phyloP scores from a whole-genome alignment of 1,140 invertebrate species.

The Meloidogyne hapla region DNA sequence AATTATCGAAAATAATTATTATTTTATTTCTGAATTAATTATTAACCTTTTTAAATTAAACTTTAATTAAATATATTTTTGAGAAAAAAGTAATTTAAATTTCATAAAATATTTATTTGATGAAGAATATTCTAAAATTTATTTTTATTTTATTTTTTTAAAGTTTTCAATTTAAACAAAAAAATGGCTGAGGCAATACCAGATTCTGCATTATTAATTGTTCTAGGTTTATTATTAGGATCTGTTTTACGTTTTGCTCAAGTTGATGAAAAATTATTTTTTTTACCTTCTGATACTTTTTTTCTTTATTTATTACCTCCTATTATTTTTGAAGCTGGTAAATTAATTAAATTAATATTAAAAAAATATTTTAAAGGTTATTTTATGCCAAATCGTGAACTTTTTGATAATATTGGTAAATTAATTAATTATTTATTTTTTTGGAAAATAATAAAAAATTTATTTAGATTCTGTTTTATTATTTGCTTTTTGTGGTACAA shows the following conservation, averaged over 20 bases:
- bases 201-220: constrained; percentile 58
- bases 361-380: constrained; percentile 74
- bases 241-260: constrained; percentile 38
- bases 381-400: constrained; percentile 92
- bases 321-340: constrained; percentile 65
- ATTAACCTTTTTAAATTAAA: too few relatives aligned
- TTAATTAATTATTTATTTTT: too few relatives aligned
- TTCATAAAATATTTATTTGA: too few relatives aligned
- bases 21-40: too few relatives aligned
- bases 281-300: constrained; percentile 50
- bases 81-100: too few relatives aligned
- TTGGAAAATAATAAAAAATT: too few relatives aligned
- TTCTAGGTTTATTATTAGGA: constrained; percentile 56
- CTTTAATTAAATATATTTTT: too few relatives aligned
- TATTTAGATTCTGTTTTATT: constrained; percentile 80
- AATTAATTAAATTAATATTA: neutral
- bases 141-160: constrained; percentile 23
- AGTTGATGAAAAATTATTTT: constrained; percentile 43
- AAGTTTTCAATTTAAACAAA: constrained; percentile 61
- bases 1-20: too few relatives aligned
- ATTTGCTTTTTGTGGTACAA: constrained; percentile 81
- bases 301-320: constrained; percentile 65
- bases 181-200: constrained; percentile 56
- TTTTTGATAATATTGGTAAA: constrained; percentile 82
- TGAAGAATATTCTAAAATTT: neutral